Conservation (phyloP, 2,797 vertebrate genomes). For the Astyanax mexicanus region DNA sequence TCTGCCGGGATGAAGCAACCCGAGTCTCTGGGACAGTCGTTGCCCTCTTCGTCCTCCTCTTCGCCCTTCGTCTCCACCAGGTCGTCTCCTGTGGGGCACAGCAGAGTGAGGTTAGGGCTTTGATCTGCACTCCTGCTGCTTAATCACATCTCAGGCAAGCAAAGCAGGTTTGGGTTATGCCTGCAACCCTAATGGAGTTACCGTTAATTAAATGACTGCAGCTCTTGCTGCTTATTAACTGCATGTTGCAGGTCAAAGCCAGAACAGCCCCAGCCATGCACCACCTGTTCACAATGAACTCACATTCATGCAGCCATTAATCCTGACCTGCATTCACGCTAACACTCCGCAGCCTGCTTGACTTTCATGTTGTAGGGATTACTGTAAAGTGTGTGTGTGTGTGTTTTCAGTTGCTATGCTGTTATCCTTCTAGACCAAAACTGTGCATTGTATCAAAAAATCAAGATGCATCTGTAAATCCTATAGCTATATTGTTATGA, state of each 20-base stretch:
- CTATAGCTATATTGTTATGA: no score
- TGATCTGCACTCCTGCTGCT: conserved; percentile 48
- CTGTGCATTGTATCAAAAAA: no score
- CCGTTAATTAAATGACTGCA: conserved; percentile 74
- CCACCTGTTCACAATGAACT: conserved; percentile 68
- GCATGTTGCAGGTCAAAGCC: conserved; percentile 49
- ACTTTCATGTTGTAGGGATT: conserved; percentile 56
- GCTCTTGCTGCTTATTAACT: conserved; percentile 44
- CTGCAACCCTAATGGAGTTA: conserved; percentile 60
- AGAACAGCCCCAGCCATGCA: conserved; percentile 55
- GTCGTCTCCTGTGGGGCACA: conserved; percentile 70
- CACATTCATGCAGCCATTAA: conserved; percentile 40
- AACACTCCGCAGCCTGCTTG: not conserved
- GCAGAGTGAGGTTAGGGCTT: conserved; percentile 44
- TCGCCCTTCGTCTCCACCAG: conserved; percentile 73
- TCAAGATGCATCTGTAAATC: no score
- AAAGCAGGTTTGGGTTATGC: conserved; percentile 33
- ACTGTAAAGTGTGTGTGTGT: conserved; percentile 28
- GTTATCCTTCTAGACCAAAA: not conserved
- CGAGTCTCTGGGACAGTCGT: conserved; percentile 95
- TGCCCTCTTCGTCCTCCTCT: conserved; percentile 73
- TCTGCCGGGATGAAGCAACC: conserved; percentile 94
- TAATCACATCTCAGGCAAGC: conserved; percentile 42
- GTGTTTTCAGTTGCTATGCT: no score
- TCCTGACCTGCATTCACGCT: conserved; percentile 21